Percentiles rank a stretch among this genome's conserved stretches.
Evolutionary conservation across 2,888 invertebrate species (phyloP).

Genomic region (Ariolimax columbianus): DNA sequence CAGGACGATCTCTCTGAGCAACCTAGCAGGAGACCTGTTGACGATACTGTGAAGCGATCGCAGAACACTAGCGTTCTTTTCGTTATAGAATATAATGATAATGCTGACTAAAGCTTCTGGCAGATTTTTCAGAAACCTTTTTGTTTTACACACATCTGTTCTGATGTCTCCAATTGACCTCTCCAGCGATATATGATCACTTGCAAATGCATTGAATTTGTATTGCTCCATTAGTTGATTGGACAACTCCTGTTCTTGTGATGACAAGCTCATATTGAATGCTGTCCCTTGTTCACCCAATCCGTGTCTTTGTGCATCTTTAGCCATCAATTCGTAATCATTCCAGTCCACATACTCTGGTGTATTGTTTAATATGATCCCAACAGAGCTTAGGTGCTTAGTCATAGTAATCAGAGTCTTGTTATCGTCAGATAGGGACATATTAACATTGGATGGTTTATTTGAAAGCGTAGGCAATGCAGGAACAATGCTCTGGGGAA

Average conservation of each 20-base stretch:
- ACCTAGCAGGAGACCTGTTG: constrained; percentile 31
- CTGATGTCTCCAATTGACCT: constrained; percentile 24
- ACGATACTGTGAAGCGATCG: constrained; percentile 47
- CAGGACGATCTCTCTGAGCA: constrained; percentile 50
- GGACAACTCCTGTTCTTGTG: background rate
- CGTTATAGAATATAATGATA: constrained; percentile 48
- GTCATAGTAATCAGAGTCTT: no score
- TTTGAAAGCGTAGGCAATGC: no score
- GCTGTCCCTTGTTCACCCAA: constrained; percentile 33
- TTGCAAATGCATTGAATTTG: constrained; percentile 32
- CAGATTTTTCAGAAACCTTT: constrained; percentile 24
- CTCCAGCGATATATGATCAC: constrained; percentile 25
- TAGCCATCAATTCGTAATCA: constrained; percentile 39
- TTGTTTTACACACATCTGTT: constrained; percentile 17
- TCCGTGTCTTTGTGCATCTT: constrained; percentile 28
- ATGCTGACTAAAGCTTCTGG: constrained; percentile 39
- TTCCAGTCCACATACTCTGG: constrained; percentile 38
- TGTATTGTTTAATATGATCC: background rate
- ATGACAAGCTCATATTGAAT: background rate
- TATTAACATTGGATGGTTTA: no score
- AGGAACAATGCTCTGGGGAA: no score
- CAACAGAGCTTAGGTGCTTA: no score
- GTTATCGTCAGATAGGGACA: no score
- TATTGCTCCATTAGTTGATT: background rate
- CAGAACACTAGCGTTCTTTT: constrained; percentile 45